Evolutionary conservation across 2,113 vertebrate genomes (phyloP), one percentile per base, ranked within the genome.

Genomic region (Alethe castanea): DNA sequence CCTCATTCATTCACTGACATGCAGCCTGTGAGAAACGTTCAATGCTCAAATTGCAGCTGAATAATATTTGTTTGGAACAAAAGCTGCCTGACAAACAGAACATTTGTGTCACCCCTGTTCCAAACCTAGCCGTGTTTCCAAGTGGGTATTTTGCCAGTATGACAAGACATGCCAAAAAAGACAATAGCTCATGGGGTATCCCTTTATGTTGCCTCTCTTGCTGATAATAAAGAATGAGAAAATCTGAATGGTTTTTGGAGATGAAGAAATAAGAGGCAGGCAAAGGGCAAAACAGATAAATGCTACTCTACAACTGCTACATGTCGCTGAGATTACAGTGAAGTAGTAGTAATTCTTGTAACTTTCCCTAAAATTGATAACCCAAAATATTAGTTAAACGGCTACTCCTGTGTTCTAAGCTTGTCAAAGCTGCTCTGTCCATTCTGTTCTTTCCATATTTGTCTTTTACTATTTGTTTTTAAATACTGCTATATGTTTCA

Each of bases 51-150:
- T 96, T 73, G 60, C 56, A 79, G 53, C 45, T 88, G 44, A 95
- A 86, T 65, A 93, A 93, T 76, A 80, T 71, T 93, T 88, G 76
- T 95, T 95, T 74, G 45, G 60, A 96, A 81, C 66, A 69, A 86
- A 89, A 95, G 92, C 73, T 57, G 24, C 57, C 44, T 81, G 62
- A 86, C 73, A 66, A 81, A 83, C 71, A 85, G 44, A 80, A 48
- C n/a, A 60, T 87, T 85, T 85, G 44, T 90, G 53, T 54, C 83
- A 69, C 69, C 66, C 14, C 45, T 26, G 2, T 61, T 67, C 76
- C 8, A 5, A 62, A 66, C 14, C 44, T 59, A 61, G 42, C 80
- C 15, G 1, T 60, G 61, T 80, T 90, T 94, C 62, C 89, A 77
- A 76, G 48, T 42, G 54, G 29, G 33, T 88, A 5, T 88, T 92